Evolutionary conservation across 2,113 vertebrate genomes (phyloP).

Genomic region (Sceloporus undulatus): DNA sequence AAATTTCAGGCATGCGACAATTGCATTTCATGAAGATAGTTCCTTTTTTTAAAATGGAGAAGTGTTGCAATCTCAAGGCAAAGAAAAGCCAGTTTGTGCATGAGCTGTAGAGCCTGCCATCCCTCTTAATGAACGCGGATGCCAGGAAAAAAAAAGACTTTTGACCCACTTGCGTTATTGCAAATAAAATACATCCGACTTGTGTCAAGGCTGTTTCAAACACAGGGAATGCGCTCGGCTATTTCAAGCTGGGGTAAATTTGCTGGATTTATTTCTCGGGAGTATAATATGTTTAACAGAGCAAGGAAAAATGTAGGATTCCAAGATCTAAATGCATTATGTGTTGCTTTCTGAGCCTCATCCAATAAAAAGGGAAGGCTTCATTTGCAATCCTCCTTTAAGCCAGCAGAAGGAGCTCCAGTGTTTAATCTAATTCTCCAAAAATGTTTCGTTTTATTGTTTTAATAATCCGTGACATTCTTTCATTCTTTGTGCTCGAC

Average conservation of each 20-base stretch:
- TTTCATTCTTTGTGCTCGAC: rapidly evolving
- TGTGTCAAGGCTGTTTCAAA: background rate
- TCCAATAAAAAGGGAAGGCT: too few species aligned
- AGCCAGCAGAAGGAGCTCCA: background rate
- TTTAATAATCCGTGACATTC: background rate
- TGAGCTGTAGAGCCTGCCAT: background rate
- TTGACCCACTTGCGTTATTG: background rate
- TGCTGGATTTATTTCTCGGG: background rate
- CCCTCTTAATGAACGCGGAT: background rate
- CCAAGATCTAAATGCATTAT: background rate
- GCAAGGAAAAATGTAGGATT: background rate
- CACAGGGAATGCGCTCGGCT: background rate
- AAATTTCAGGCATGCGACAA: too few species aligned
- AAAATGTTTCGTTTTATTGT: background rate
- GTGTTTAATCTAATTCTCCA: rapidly evolving
- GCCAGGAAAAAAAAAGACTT: background rate
- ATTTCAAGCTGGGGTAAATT: background rate
- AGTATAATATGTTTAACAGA: too few species aligned
- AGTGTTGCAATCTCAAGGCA: too few species aligned
- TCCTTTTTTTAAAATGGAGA: too few species aligned
- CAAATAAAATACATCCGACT: background rate
- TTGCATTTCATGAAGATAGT: too few species aligned
- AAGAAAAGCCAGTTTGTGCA: too few species aligned
- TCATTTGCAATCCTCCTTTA: background rate
- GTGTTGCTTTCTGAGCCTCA: rapidly evolving